Percentiles rank a stretch among this genome's conserved stretches.
phyloP scores from a whole-genome alignment of 1,140 invertebrate species.

The Intoshia linei region DNA sequence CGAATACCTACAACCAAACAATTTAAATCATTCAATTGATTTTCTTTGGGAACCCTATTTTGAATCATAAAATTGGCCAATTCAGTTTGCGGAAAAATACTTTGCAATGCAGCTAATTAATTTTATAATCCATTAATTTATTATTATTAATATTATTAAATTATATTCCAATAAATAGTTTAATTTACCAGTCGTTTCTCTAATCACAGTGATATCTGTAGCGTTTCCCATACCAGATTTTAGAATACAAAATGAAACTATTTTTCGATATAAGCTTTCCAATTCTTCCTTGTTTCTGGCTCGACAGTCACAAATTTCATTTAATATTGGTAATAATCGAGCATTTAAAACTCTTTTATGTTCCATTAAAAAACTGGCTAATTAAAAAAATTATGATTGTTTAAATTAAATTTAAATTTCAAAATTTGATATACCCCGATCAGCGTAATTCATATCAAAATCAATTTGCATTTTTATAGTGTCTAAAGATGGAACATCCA shows the following conservation, averaged over 20 bases:
- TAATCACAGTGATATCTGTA: slow-evolving; percentile 25
- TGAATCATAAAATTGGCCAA: slow-evolving; percentile 30
- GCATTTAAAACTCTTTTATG: slow-evolving; percentile 21
- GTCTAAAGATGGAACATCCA: slow-evolving; percentile 18
- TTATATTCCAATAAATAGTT: not conserved
- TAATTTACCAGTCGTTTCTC: slow-evolving; percentile 24
- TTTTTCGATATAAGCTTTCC: slow-evolving; percentile 22
- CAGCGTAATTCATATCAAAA: slow-evolving; percentile 33
- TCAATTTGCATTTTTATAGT: slow-evolving; percentile 33
- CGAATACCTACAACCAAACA: slow-evolving; percentile 22
- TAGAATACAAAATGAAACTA: slow-evolving; percentile 21
- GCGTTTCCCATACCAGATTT: slow-evolving; percentile 21
- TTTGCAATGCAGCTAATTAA: slow-evolving; percentile 30
- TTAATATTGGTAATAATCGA: slow-evolving; percentile 18
- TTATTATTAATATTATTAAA: not conserved
- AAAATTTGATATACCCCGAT: slow-evolving; percentile 16
- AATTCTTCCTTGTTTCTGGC: slow-evolving; percentile 21
- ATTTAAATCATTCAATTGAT: slow-evolving; percentile 21
- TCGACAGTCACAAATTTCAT: slow-evolving; percentile 22
- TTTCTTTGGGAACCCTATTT: slow-evolving; percentile 21
- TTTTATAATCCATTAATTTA: not conserved
- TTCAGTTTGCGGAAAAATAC: slow-evolving; percentile 35
- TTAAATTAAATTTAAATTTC: too few species aligned
- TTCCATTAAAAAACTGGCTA: slow-evolving; percentile 22
- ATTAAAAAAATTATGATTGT: slow-evolving; percentile 7